A percentile compares a stretch with the other conserved stretches of the same genome.
Evolutionary conservation across 2,797 vertebrate genomes (phyloP).

Genomic region (Ctenochaetus hawaiiensis): DNA sequence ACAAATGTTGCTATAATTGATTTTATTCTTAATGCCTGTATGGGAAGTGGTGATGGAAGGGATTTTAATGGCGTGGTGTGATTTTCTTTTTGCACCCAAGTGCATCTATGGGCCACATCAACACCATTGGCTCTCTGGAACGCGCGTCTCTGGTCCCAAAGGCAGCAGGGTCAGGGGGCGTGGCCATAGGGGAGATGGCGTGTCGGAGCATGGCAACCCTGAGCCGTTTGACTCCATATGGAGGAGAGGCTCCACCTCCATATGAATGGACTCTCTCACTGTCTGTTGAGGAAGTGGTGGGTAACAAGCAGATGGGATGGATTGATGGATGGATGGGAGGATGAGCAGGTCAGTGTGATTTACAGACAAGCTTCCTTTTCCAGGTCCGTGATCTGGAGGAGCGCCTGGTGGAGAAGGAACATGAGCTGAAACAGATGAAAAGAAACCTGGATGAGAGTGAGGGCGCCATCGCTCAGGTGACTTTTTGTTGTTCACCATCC

Average conservation of each 20-base stretch:
- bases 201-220: constrained; percentile 92
- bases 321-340: neutral
- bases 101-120: constrained; percentile 96
- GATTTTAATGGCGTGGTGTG: constrained; percentile 20
- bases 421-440: constrained; percentile 92
- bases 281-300: constrained; percentile 91
- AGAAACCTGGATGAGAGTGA: constrained; percentile 93
- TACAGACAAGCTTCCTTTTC: constrained; percentile 8
- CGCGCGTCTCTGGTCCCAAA: constrained; percentile 83
- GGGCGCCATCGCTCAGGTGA: constrained; percentile 93
- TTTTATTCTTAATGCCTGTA: constrained; percentile 28
- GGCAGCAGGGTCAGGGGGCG: constrained; percentile 76
- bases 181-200: constrained; percentile 83
- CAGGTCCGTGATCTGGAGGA: constrained; percentile 92
- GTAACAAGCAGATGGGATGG: constrained; percentile 23
- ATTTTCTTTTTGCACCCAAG: constrained; percentile 70
- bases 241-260: constrained; percentile 89
- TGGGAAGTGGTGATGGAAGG: constrained; percentile 34
- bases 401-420: constrained; percentile 91
- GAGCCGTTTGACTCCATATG: constrained; percentile 88
- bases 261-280: constrained; percentile 93
- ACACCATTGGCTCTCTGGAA: constrained; percentile 95
- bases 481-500: neutral
- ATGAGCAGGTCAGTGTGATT: constrained; percentile 7
- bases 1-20: constrained; percentile 1